A percentile compares a stretch with the other conserved stretches of the same genome.
phyloP scores from a whole-genome alignment of 2,797 vertebrate genomes.

The Triplophysa yarkandensis region DNA sequence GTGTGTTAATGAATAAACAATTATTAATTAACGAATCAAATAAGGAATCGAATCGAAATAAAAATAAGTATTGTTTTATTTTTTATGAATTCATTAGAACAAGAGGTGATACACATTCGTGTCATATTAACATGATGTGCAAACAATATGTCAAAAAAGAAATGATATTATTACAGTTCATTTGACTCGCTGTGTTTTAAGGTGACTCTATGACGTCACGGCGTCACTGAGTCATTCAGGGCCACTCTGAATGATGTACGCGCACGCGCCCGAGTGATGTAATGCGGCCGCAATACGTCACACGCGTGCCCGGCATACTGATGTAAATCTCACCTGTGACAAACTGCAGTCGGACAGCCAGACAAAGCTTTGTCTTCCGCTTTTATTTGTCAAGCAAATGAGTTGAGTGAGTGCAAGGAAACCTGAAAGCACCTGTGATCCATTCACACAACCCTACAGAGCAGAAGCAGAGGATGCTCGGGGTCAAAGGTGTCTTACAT shows the following conservation, averaged over 20 bases:
- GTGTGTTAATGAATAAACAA: no score
- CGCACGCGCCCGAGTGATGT: constrained; percentile 14
- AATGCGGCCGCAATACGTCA: constrained; percentile 27
- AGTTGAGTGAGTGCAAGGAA: neutral
- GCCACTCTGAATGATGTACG: constrained; percentile 60
- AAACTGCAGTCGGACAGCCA: neutral
- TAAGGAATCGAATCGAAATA: no score
- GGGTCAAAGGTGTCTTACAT: neutral
- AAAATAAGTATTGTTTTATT: no score
- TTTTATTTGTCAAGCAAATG: neutral
- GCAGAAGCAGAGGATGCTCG: neutral
- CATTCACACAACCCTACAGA: neutral
- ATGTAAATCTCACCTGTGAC: constrained; percentile 6
- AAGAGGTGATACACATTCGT: no score
- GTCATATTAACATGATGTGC: no score
- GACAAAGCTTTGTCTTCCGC: neutral
- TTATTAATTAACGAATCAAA: no score
- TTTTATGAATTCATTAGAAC: no score
- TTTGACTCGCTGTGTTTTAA: neutral
- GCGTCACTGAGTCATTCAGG: constrained; percentile 38
- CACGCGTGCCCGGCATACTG: constrained; percentile 40
- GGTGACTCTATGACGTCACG: constrained; percentile 20
- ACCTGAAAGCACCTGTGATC: neutral
- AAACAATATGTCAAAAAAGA: no score
- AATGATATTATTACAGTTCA: no score